phyloP scores from a whole-genome alignment of 2,888 invertebrate species.

The Folsomia candida region DNA sequence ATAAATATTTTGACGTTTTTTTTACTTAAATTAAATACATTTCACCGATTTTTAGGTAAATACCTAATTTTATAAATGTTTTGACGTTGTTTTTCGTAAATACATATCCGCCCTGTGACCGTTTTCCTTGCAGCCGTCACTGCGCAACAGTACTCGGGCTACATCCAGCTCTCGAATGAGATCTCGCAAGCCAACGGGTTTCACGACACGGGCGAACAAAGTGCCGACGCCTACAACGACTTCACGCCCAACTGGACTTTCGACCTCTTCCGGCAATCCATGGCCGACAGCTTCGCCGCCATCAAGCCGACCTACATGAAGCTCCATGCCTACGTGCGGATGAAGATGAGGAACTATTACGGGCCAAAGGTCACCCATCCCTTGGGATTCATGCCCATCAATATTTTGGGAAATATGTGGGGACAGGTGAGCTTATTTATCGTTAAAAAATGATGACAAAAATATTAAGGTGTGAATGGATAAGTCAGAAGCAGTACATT shows the following conservation, averaged over 20 bases:
- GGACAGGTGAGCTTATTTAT: too few relatives aligned
- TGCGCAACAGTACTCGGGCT: not conserved
- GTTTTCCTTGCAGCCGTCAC: not conserved
- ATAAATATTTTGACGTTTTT: too few relatives aligned
- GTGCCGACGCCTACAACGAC: not conserved
- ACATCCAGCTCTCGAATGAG: not conserved
- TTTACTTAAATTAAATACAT: too few relatives aligned
- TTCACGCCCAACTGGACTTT: not conserved
- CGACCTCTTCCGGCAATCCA: not conserved
- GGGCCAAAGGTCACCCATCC: not conserved
- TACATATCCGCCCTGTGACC: too few relatives aligned
- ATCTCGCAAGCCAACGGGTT: not conserved
- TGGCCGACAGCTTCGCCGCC: not conserved
- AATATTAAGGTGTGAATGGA: too few relatives aligned
- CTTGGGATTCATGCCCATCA: not conserved
- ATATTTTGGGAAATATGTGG: slow-evolving; percentile 20
- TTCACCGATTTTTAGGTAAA: too few relatives aligned
- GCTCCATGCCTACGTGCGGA: slow-evolving; percentile 20
- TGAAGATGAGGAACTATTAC: not conserved
- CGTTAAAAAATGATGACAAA: too few relatives aligned
- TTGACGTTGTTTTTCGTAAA: not conserved
- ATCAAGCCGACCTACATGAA: slow-evolving; percentile 22
- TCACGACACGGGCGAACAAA: not conserved
- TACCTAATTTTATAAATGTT: too few relatives aligned
- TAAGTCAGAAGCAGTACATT: too few relatives aligned